phyloP scores from a whole-genome alignment of 2,113 vertebrate genomes.

The Neolamprologus ventralis region DNA sequence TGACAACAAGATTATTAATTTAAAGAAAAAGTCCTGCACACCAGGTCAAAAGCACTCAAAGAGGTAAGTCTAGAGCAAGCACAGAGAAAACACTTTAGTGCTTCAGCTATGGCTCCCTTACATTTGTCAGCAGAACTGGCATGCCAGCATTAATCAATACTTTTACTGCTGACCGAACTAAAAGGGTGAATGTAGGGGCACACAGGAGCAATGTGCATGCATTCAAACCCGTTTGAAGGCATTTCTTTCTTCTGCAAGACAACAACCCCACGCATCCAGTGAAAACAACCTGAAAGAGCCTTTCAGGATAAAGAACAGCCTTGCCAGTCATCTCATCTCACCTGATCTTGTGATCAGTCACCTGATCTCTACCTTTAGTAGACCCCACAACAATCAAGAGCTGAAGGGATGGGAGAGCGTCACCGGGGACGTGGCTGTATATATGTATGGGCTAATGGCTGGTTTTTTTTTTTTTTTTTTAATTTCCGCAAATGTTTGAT shows the following conservation, averaged over 20 bases:
- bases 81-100: background rate
- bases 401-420: background rate
- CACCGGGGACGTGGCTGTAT: background rate
- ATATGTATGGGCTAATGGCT: background rate
- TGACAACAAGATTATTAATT: background rate
- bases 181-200: background rate
- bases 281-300: background rate
- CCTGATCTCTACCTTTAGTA: background rate
- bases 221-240: background rate
- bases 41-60: background rate
- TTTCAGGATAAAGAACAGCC: background rate
- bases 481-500: background rate
- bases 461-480: background rate
- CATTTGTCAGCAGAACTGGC: background rate
- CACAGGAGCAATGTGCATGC: background rate
- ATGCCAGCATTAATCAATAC: background rate
- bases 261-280: background rate
- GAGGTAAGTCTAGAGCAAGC: background rate
- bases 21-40: background rate
- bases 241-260: background rate
- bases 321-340: background rate
- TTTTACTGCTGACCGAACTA: background rate
- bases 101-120: background rate
- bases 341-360: background rate
- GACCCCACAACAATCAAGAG: background rate